These are phyloP conservation scores for Protodeltote pygarga DNA, from an alignment of 2,888 invertebrate genomes.

Conservation along the genomic window DNA sequence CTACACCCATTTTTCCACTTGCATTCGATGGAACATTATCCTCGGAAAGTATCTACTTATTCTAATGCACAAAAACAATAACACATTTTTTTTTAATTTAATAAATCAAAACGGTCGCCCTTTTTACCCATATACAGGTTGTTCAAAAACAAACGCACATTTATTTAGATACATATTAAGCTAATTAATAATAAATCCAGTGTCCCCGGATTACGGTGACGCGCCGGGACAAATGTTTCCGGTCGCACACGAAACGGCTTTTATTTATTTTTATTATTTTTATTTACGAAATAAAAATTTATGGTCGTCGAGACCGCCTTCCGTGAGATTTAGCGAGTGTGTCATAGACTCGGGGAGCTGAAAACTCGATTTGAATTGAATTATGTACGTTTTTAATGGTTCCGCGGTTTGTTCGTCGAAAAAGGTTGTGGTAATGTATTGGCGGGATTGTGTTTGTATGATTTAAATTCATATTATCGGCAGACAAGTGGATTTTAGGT, in stretches of 20 bases:
- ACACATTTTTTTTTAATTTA: constrained; percentile 4
- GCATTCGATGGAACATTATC: no score
- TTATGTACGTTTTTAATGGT: constrained; percentile 80
- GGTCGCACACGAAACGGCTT: constrained; percentile 72
- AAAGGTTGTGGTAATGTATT: constrained; percentile 72
- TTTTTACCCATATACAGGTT: constrained; percentile 38
- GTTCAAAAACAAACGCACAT: constrained; percentile 56
- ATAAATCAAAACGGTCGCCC: constrained; percentile 34
- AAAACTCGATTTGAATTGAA: constrained; percentile 79
- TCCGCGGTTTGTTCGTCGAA: constrained; percentile 69
- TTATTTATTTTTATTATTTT: constrained; percentile 85
- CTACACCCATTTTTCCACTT: neutral
- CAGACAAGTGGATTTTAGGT: constrained; percentile 50
- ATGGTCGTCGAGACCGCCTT: constrained; percentile 81
- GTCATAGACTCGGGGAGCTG: constrained; percentile 82
- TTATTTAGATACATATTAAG: constrained; percentile 66
- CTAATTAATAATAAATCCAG: constrained; percentile 86
- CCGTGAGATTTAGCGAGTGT: constrained; percentile 84
- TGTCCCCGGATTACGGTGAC: constrained; percentile 80
- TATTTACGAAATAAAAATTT: constrained; percentile 85
- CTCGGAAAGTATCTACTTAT: no score
- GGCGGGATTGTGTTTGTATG: constrained; percentile 67
- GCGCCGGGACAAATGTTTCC: constrained; percentile 84
- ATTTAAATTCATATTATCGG: constrained; percentile 70
- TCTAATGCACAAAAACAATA: constrained; percentile 7